phyloP scores from a whole-genome alignment of 1,140 invertebrate species.

The Drosophila neocordata region DNA sequence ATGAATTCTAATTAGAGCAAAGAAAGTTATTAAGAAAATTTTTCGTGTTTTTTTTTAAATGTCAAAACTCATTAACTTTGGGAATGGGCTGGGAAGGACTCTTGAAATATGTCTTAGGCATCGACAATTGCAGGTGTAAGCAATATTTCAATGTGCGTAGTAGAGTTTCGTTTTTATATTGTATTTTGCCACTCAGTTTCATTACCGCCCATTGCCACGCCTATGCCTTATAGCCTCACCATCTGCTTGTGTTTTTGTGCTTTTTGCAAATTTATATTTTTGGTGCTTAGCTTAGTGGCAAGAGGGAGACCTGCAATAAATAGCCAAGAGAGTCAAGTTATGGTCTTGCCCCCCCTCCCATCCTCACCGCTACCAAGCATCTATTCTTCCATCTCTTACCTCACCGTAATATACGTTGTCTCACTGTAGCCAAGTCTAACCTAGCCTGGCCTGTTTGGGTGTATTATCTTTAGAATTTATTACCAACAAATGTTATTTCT shows the following conservation, averaged over 20 bases:
- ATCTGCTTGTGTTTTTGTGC: constrained; percentile 27
- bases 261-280: constrained; percentile 67
- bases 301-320: constrained; percentile 57
- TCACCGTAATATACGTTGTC: not conserved
- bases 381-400: too few relatives aligned
- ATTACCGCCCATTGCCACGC: too few relatives aligned
- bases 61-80: constrained; percentile 1
- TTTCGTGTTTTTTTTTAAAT: not conserved
- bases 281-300: constrained; percentile 55
- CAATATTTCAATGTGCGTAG: constrained; percentile 66
- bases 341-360: constrained; percentile 35
- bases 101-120: constrained; percentile 44
- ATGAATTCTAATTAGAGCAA: not conserved
- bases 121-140: constrained; percentile 75
- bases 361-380: too few relatives aligned
- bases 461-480: constrained; percentile 80
- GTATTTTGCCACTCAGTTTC: too few relatives aligned
- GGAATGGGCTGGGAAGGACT: constrained; percentile 16
- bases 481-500: constrained; percentile 80
- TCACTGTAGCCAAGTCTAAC: constrained; percentile 31
- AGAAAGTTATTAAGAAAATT: constrained; percentile 5
- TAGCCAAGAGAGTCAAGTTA: constrained; percentile 60
- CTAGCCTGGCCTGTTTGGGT: constrained; percentile 53
- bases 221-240: not conserved
- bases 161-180: constrained; percentile 16